Evolutionary conservation across 2,797 vertebrate species (phyloP).

Genomic region (Vultur gryphus): DNA sequence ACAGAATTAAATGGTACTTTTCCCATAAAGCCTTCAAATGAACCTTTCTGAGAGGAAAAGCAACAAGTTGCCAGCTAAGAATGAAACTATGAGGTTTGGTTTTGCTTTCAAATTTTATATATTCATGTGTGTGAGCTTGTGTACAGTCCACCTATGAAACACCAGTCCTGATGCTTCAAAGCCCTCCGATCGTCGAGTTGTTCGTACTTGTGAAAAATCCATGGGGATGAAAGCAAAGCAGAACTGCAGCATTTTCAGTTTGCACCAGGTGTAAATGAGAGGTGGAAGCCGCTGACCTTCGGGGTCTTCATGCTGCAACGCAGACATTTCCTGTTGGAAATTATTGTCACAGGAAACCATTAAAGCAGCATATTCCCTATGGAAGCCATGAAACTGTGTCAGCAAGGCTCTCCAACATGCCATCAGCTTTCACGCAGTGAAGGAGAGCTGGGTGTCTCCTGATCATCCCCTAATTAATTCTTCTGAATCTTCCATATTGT

Average conservation of each 20-base stretch:
- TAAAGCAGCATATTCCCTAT: neutral
- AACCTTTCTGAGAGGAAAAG: neutral
- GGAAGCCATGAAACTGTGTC: neutral
- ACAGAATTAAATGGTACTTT: neutral
- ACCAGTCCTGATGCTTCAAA: neutral
- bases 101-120: neutral
- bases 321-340: neutral
- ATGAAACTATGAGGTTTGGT: neutral
- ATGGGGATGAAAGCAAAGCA: neutral
- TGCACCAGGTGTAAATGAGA: neutral
- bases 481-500: neutral
- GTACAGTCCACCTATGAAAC: neutral
- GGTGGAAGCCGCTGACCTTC: neutral
- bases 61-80: neutral
- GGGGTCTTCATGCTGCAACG: neutral
- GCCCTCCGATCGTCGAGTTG: accelerated
- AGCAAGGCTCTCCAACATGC: neutral
- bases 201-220: neutral
- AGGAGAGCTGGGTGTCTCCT: neutral
- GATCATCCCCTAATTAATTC: neutral
- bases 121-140: accelerated
- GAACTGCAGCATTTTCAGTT: neutral
- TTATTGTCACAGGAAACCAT: neutral
- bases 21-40: neutral
- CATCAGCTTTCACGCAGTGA: neutral